Conservation (phyloP, 2,797 vertebrate genomes). For the Catharus ustulatus region DNA sequence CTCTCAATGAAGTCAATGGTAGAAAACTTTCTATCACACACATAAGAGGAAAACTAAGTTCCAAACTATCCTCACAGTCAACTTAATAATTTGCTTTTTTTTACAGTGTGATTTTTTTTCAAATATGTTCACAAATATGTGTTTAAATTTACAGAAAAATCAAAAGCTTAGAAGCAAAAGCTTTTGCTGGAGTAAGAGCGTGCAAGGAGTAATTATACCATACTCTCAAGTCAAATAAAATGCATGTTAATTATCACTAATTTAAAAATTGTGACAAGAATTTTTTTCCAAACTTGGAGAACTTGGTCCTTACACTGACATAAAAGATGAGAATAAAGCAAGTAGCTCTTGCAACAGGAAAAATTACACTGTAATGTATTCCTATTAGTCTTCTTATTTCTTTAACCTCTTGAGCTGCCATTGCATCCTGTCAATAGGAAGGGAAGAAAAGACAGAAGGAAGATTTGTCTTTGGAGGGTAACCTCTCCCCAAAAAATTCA, state of each 20-base stretch:
- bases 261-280: not conserved
- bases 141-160: not conserved
- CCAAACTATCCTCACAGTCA: not conserved
- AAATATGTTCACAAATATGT: not conserved
- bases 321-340: not conserved
- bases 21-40: not conserved
- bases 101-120: not conserved
- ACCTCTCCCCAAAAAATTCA: rapidly evolving
- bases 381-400: not conserved
- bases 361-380: not conserved
- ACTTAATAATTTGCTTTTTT: not conserved
- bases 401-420: not conserved
- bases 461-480: not conserved
- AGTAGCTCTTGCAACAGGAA: not conserved
- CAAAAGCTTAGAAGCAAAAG: not conserved
- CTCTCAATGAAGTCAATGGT: not conserved
- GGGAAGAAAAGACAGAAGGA: not conserved
- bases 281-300: not conserved
- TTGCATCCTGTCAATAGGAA: not conserved
- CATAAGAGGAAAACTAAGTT: not conserved
- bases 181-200: not conserved
- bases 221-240: not conserved
- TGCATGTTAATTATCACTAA: not conserved
- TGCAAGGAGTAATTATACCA: not conserved
- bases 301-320: not conserved